Conservation (phyloP, 2,797 vertebrate genomes). For the Muraenolepis orangiensis region DNA sequence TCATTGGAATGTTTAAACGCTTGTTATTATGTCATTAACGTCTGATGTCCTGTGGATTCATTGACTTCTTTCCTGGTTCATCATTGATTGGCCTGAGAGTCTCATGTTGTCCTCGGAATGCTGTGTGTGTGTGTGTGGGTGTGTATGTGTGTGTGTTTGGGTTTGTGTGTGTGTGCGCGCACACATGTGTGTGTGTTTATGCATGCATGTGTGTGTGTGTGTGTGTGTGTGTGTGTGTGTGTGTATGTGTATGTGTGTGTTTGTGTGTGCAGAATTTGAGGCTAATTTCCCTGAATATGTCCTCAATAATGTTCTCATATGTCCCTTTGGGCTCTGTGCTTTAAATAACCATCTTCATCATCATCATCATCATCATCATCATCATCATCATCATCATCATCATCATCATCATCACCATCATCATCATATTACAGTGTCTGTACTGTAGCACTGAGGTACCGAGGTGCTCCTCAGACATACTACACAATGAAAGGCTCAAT, state of each 20-base stretch:
- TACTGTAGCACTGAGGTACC: background rate
- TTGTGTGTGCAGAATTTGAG: background rate
- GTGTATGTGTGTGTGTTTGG: background rate
- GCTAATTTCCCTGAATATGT: background rate
- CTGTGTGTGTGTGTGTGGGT: constrained; percentile 5
- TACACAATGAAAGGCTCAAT: background rate
- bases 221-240: background rate
- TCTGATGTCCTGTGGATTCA: constrained; percentile 67
- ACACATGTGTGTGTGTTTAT: background rate
- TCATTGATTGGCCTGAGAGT: constrained; percentile 51
- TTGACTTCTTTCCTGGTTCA: constrained; percentile 68
- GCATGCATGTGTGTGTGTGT: background rate
- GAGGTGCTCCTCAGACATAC: background rate
- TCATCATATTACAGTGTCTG: no score
- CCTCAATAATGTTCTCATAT: constrained; percentile 1
- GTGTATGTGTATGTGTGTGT: background rate
- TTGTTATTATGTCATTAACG: constrained; percentile 60
- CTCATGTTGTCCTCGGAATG: constrained; percentile 30
- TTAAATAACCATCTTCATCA: background rate
- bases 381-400: background rate
- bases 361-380: background rate
- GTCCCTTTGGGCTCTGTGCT: constrained; percentile 1
- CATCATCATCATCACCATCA: background rate
- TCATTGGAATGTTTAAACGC: no score
- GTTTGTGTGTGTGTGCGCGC: no score